These are phyloP conservation scores for Enteromius afrohamiltoni DNA, from an alignment of 2,797 vertebrate genomes.

Conservation along the genomic window DNA sequence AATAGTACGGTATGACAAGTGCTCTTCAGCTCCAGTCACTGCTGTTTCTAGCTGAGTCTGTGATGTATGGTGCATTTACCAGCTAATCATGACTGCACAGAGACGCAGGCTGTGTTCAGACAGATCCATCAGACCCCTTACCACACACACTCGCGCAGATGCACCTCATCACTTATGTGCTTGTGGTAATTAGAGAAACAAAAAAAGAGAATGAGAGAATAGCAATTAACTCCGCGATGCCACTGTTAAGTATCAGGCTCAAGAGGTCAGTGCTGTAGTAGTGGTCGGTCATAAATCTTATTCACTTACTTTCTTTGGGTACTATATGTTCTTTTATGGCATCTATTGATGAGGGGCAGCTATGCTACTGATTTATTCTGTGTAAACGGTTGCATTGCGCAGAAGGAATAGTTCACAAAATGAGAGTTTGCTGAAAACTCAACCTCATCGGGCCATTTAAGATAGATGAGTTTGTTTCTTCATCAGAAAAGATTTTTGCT, in stretches of 20 bases:
- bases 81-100: constrained; percentile 42
- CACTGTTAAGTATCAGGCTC: constrained; percentile 23
- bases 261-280: constrained; percentile 16
- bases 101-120: constrained; percentile 5
- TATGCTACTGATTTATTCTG: not conserved
- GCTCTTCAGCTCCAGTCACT: constrained; percentile 14
- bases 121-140: constrained; percentile 35
- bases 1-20: constrained; percentile 9
- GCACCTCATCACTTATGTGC: constrained; percentile 40
- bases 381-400: not conserved
- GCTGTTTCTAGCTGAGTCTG: constrained; percentile 23
- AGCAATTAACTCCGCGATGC: constrained; percentile 38
- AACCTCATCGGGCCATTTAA: not conserved
- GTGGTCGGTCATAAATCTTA: constrained; percentile 24
- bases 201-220: constrained; percentile 21
- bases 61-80: constrained; percentile 40
- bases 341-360: not conserved
- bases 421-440: not conserved
- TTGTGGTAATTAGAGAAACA: constrained; percentile 21
- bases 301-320: constrained; percentile 3
- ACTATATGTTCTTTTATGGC: constrained; percentile 4
- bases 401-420: not conserved
- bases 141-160: constrained; percentile 23
- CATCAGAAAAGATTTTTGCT: not conserved
- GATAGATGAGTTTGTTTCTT: not conserved